These are phyloP conservation scores for Listrodromus nycthemerus DNA, from an alignment of 2,888 invertebrate genomes.

Conservation along the genomic window DNA sequence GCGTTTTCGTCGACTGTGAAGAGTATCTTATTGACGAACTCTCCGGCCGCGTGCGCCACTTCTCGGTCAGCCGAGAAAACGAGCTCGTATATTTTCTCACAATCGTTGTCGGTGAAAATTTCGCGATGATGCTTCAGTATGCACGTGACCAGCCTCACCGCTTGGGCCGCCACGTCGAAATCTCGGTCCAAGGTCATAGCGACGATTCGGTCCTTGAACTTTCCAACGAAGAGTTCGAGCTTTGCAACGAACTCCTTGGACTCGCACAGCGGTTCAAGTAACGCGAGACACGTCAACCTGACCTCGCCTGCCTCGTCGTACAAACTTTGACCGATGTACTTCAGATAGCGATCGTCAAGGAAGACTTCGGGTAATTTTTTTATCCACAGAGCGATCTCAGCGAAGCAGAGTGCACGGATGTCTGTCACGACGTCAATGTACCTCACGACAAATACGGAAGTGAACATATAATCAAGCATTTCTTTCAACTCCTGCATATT, in stretches of 20 bases:
- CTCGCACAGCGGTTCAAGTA: slow-evolving; percentile 97
- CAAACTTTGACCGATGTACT: slow-evolving; percentile 99
- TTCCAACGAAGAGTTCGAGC: slow-evolving; percentile 98
- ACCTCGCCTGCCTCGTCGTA: slow-evolving; percentile 99
- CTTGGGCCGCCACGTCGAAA: slow-evolving; percentile 98
- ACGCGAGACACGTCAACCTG: slow-evolving; percentile 92
- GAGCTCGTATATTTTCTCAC: slow-evolving; percentile 99
- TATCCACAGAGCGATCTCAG: slow-evolving; percentile 99
- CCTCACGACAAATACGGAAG: slow-evolving; percentile 99
- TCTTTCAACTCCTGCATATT: slow-evolving; percentile 99
- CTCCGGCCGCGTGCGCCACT: slow-evolving; percentile 98
- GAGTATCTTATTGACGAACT: slow-evolving; percentile 98
- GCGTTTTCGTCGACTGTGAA: slow-evolving; percentile 93
- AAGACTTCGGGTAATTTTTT: slow-evolving; percentile 99
- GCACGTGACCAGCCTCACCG: slow-evolving; percentile 96
- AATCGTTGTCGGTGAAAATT: slow-evolving; percentile 98
- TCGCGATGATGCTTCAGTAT: slow-evolving; percentile 97
- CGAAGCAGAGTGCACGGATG: slow-evolving; percentile 98
- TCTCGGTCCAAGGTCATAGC: slow-evolving; percentile 99
- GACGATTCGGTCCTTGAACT: slow-evolving; percentile 99
- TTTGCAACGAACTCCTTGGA: slow-evolving; percentile 97
- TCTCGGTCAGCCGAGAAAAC: slow-evolving; percentile 98
- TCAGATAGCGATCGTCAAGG: slow-evolving; percentile 98
- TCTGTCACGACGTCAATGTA: slow-evolving; percentile 98
- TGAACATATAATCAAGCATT: slow-evolving; percentile 99